Evolutionary conservation across 2,797 vertebrate genomes (phyloP), one percentile per base, ranked within the genome.

Genomic region (Diceros bicornis): DNA sequence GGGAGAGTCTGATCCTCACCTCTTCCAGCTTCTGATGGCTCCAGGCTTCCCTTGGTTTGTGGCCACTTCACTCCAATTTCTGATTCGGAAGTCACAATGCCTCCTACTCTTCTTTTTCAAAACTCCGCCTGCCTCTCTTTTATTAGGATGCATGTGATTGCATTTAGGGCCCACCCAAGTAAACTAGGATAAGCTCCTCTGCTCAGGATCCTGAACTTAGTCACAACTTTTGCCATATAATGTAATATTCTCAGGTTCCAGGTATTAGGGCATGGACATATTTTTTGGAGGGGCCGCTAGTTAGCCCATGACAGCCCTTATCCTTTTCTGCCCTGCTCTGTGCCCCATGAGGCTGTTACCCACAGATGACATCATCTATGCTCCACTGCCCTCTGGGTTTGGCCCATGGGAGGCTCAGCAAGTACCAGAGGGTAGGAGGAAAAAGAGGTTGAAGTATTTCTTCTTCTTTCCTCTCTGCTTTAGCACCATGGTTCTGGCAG

Each of bases 31-130:
- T 83, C 21, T 62, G 47, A 68, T 62, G 62, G 57, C 66, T 83
- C 44, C 27, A 50, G 89, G 47, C 21, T 92, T 79, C 68, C 91
- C 37, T 88, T 66, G 86, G 72, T 47, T 77, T 89, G 9, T 88
- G 81, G 71, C 50, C 84, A 64, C 62, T 34, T 85, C 57, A 68
- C 37, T 64, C 37, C 6, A 62, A 52, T 57, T 44, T 88, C 96
- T 93, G 89, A 78, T 52, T 83, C 64, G 41, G 17, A 41, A 74
- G 90, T 87, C 64, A 59, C 50, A 74, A 25, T 32, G 52, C 25
- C 47, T 72, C 41, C 25, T 77, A n/a, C 37, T 92, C 32, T 50
- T 74, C 18, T 50, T 59, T 89, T 41, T 83, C 71, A 72, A 79
- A 86, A 88, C 29, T 78, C n/a, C 5, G 14, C 34, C 62, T 64